phyloP scores from a whole-genome alignment of 2,888 invertebrate genomes.

The Aricia artaxerxes region DNA sequence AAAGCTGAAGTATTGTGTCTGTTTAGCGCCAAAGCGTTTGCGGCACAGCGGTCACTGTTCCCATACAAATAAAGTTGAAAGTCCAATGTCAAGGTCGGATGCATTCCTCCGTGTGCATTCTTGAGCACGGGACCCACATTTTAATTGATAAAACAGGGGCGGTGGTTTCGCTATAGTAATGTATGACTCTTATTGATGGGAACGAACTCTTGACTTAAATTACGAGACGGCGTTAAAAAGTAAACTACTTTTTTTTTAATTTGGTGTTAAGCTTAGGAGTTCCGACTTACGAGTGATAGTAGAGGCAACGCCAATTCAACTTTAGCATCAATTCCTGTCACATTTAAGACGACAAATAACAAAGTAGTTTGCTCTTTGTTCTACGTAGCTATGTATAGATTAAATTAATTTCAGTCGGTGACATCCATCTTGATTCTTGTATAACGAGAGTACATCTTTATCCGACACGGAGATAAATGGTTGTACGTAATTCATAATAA shows the following conservation, averaged over 20 bases:
- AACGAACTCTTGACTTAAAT: slow-evolving; percentile 11
- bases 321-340: background rate
- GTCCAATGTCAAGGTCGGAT: slow-evolving; percentile 36
- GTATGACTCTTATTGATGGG: slow-evolving; percentile 41
- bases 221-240: background rate
- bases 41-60: slow-evolving; percentile 36
- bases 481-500: slow-evolving; percentile 30
- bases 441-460: slow-evolving; percentile 28
- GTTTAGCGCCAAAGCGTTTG: slow-evolving; percentile 33
- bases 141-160: slow-evolving; percentile 65
- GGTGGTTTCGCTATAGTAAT: slow-evolving; percentile 48
- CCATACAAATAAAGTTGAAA: slow-evolving; percentile 37
- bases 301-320: too few species aligned
- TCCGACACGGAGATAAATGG: slow-evolving; percentile 28
- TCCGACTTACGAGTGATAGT: background rate
- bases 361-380: background rate
- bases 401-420: slow-evolving; percentile 7
- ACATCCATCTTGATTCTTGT: slow-evolving; percentile 13
- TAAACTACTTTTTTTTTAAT: background rate
- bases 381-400: background rate
- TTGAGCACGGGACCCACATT: slow-evolving; percentile 50
- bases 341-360: background rate
- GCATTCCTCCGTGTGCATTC: slow-evolving; percentile 42
- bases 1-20: slow-evolving; percentile 44
- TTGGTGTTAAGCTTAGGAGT: background rate